Percentiles rank a stretch among this genome's conserved stretches.
Conservation (phyloP, 2,113 vertebrate species). For the Bos indicus region DNA sequence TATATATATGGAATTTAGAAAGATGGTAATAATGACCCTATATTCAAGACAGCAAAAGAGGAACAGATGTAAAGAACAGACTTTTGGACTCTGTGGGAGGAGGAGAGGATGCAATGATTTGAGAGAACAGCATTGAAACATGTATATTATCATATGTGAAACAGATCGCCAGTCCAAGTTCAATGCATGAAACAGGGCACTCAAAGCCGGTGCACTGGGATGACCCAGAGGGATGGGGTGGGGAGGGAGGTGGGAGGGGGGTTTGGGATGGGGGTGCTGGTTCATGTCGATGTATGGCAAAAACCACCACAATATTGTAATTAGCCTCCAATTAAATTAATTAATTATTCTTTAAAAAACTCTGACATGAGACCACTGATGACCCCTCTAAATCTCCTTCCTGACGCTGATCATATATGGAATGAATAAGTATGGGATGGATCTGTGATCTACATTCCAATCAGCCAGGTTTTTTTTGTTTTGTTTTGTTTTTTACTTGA, state of each 20-base stretch:
- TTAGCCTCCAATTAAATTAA: background rate
- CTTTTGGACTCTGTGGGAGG: background rate
- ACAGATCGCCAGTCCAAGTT: background rate
- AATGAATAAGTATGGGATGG: background rate
- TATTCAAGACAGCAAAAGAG: background rate
- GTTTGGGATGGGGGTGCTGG: background rate
- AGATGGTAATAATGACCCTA: background rate
- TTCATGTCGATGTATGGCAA: background rate
- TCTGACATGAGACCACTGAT: background rate
- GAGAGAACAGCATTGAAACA: background rate
- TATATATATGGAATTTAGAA: background rate
- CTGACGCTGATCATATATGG: background rate
- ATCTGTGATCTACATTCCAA: background rate
- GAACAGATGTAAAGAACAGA: background rate
- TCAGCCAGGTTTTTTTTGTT: no score
- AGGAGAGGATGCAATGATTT: background rate
- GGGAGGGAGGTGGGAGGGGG: background rate
- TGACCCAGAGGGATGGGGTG: background rate
- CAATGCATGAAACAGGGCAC: background rate
- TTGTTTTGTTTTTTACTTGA: background rate
- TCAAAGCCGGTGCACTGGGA: background rate
- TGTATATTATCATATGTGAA: background rate
- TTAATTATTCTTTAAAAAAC: background rate
- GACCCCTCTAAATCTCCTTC: background rate
- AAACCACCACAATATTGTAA: background rate